Conservation (phyloP, 2,113 vertebrate genomes). For the Chaetodon auriga region DNA sequence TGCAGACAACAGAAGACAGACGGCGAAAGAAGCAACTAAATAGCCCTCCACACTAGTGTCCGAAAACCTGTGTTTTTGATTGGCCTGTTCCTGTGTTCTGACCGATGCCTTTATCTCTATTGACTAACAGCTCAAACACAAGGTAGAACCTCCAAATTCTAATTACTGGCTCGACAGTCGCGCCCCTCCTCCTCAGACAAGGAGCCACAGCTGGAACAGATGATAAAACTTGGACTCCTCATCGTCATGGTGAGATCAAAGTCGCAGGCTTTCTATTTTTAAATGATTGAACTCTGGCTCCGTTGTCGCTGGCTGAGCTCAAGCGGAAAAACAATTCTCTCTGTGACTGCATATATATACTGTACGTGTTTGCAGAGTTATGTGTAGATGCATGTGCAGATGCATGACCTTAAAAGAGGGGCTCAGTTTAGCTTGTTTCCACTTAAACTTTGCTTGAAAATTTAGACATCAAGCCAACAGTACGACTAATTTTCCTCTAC, state of each 20-base stretch:
- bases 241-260: conserved; percentile 65
- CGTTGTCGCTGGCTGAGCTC: conserved; percentile 22
- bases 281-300: conserved; percentile 45
- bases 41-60: neutral
- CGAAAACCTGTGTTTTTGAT: conserved; percentile 39
- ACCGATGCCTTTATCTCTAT: conserved; percentile 43
- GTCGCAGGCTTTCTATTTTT: conserved; percentile 63
- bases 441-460: neutral
- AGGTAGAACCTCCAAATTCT: conserved; percentile 41
- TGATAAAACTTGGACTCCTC: conserved; percentile 62
- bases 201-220: conserved; percentile 64
- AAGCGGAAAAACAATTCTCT: neutral
- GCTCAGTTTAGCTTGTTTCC: neutral
- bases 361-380: neutral
- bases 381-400: neutral
- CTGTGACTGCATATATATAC: neutral
- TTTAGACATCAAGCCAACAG: neutral
- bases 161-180: conserved; percentile 49
- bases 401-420: neutral
- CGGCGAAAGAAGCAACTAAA: conserved; percentile 10
- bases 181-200: conserved; percentile 12
- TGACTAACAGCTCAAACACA: conserved; percentile 42
- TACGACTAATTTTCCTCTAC: neutral
- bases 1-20: conserved; percentile 31
- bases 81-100: conserved; percentile 34